These are phyloP conservation scores for Spodoptera picta DNA, from an alignment of 2,888 invertebrate species.

Conservation along the genomic window DNA sequence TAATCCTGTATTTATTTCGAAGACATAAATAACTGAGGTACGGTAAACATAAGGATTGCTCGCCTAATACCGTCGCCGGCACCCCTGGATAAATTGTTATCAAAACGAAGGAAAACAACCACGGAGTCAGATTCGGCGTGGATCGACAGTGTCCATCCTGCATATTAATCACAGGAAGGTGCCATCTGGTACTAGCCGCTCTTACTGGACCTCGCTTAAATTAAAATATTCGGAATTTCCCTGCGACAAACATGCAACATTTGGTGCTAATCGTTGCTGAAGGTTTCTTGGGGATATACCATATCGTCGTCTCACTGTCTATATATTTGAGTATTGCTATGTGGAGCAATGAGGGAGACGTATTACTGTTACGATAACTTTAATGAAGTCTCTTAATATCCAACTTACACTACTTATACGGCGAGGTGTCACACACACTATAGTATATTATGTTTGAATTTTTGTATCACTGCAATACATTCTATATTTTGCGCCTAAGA, in stretches of 20 bases:
- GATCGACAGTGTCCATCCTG: conserved; percentile 75
- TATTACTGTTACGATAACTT: no score
- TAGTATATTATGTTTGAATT: no score
- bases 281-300: conserved; percentile 57
- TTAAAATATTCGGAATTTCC: conserved; percentile 81
- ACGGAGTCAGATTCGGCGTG: conserved; percentile 59
- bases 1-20: no score
- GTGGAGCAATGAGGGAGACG: no score
- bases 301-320: conserved; percentile 26
- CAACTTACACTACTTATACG: no score
- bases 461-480: no score
- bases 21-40: neutral
- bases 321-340: neutral
- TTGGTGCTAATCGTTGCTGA: conserved; percentile 74
- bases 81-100: conserved; percentile 46
- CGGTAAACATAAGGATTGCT: conserved; percentile 1
- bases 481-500: no score
- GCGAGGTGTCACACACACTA: no score
- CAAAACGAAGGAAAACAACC: conserved; percentile 66
- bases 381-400: no score
- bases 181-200: conserved; percentile 68
- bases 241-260: conserved; percentile 72
- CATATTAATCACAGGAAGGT: conserved; percentile 83
- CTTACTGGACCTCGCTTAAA: conserved; percentile 72
- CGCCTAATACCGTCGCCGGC: conserved; percentile 18